These are phyloP conservation scores for Drosophila austrosaltans DNA, from an alignment of 2,888 invertebrate genomes.

Conservation along the genomic window DNA sequence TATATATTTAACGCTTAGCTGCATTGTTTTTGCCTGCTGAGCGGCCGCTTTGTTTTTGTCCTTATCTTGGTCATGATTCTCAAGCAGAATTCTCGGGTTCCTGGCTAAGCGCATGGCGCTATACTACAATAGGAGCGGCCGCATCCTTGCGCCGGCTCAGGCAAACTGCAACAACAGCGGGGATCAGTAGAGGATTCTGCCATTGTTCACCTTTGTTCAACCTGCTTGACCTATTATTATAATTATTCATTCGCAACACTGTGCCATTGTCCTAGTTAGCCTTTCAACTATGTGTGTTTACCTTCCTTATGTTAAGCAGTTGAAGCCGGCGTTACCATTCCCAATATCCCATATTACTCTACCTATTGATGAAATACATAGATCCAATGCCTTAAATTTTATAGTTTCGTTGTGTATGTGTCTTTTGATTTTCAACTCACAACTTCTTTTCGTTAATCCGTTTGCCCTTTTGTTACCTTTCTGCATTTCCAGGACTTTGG, in stretches of 20 bases:
- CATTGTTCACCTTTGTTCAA: conserved; percentile 58
- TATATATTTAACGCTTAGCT: conserved; percentile 63
- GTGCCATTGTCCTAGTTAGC: conserved; percentile 57
- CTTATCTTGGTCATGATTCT: conserved; percentile 14
- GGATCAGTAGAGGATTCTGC: conserved; percentile 61
- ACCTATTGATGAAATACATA: conserved; percentile 4
- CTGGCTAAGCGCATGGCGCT: conserved; percentile 70
- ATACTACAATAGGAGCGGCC: conserved; percentile 25
- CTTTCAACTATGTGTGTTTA: conserved; percentile 52
- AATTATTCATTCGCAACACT: conserved; percentile 77
- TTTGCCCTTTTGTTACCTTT: conserved; percentile 5
- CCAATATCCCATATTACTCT: not conserved
- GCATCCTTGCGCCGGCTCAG: conserved; percentile 13
- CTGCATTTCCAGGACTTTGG: conserved; percentile 11
- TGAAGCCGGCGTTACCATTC: conserved; percentile 13
- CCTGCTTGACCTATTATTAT: conserved; percentile 72
- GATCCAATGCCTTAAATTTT: not conserved
- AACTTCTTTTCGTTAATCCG: not conserved
- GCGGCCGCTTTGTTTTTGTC: conserved; percentile 42
- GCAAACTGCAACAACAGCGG: not conserved
- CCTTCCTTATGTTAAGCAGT: conserved; percentile 28
- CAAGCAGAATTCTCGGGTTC: not conserved
- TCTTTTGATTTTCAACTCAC: conserved; percentile 18
- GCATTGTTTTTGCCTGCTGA: conserved; percentile 72
- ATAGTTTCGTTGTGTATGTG: not conserved